Evolutionary conservation across 2,797 vertebrate species (phyloP), one percentile per base, ranked within the genome.

Genomic region (Pogonophryne albipinna): DNA sequence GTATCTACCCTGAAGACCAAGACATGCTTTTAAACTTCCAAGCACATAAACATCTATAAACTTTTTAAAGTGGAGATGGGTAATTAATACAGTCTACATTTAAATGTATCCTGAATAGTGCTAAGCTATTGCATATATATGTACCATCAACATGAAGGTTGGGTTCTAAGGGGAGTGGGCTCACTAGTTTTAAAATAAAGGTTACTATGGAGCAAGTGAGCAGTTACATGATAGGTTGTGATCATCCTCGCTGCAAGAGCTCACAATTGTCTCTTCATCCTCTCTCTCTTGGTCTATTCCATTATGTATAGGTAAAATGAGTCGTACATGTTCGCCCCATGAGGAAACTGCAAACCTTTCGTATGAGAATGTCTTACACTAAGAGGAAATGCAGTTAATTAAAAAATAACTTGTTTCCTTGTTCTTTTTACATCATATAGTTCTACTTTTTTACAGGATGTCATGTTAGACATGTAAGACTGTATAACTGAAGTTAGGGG

Each of bases 271-370:
- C 53, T 27, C 47, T 27, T 55, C 41, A 52, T 46, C 10, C 6
- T 8, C 14, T 12, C 13, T 1, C 50, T 15, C 57, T 3, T 57
- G 10, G 19, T 71, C 65, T 66, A 15, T 42, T 80, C 51, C 57
- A 85, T 84, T 77, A 85, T 83, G 82, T 13, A 89, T 83, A 49
- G 17, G 64, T 67, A 66, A 68, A 80, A 52, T 76, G 71, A 69
- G 61, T 55, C 44, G 19, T 46, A 45, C 55, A 72, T 68, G 42
- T 57, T 72, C 52, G 8, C 46, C 45, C 42, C 46, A 34, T 53
- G 23, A 74, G 51, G 55, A 44, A 74, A 64, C 57, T 6, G 51
- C 13, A 76, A 17, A 42, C 12, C 19, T 3, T 17, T 34, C 16
- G 46, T 13, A 53, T 15, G 19, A 60, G 27, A 70, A 61, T 59